These are phyloP conservation scores for Operophtera brumata DNA, from an alignment of 2,888 invertebrate genomes.

Conservation along the genomic window DNA sequence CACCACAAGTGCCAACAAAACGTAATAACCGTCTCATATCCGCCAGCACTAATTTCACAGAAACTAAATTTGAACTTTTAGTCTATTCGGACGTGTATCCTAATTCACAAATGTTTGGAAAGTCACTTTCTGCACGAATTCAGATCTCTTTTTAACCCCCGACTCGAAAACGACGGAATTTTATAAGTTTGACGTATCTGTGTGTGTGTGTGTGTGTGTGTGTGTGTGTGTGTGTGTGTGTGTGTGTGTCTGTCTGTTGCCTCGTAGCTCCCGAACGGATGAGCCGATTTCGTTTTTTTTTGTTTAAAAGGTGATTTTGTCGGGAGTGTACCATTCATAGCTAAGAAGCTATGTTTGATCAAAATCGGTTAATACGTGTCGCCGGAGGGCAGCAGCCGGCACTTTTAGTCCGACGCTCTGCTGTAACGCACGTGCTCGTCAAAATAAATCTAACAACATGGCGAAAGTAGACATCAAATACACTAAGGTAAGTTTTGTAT, in stretches of 20 bases:
- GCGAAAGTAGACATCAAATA: conserved; percentile 75
- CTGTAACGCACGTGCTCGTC: conserved; percentile 39
- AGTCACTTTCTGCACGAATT: background rate
- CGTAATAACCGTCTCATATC: conserved; percentile 3
- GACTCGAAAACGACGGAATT: no score
- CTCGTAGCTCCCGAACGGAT: no score
- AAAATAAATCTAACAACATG: conserved; percentile 51
- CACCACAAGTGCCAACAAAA: background rate
- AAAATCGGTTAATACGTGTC: no score
- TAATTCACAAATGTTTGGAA: background rate
- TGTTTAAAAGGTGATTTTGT: no score
- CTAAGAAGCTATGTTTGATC: no score
- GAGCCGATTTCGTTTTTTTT: no score
- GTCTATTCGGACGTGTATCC: background rate
- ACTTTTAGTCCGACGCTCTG: conserved; percentile 34
- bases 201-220: no score
- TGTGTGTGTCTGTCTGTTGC: no score
- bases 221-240: no score
- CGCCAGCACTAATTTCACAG: background rate
- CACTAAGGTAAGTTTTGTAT: conserved; percentile 63
- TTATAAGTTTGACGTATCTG: no score
- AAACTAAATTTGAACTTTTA: background rate
- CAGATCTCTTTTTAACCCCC: no score
- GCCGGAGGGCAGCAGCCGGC: background rate
- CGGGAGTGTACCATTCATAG: no score